phyloP scores from a whole-genome alignment of 2,113 vertebrate species.

The Hippocampus barbouri region DNA sequence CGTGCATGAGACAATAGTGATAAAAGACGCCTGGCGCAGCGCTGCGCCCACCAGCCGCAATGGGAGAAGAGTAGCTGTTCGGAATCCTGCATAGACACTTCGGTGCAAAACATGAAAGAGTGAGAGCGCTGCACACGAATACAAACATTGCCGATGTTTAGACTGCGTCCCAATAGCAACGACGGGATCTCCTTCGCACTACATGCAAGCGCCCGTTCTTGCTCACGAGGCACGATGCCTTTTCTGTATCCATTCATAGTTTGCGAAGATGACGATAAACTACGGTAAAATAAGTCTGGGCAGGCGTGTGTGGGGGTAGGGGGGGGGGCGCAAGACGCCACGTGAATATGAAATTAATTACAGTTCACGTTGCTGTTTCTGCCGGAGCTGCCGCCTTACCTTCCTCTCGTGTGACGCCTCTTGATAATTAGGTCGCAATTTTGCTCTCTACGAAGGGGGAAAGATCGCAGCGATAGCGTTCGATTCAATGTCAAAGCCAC shows the following conservation, averaged over 20 bases:
- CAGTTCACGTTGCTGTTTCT: background rate
- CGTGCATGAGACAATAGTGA: slow-evolving; percentile 11
- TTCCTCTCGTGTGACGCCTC: slow-evolving; percentile 17
- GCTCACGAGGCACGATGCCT: background rate
- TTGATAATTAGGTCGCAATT: slow-evolving; percentile 31
- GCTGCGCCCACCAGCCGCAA: slow-evolving; percentile 48
- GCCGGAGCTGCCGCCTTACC: slow-evolving; percentile 33
- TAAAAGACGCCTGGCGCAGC: slow-evolving; percentile 51
- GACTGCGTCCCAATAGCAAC: slow-evolving; percentile 10
- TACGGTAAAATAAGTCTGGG: slow-evolving; percentile 24
- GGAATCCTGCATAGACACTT: slow-evolving; percentile 13
- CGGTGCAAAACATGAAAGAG: slow-evolving; percentile 58
- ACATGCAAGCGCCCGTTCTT: slow-evolving; percentile 19
- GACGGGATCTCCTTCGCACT: slow-evolving; percentile 1
- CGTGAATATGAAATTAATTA: background rate
- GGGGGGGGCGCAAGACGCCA: background rate
- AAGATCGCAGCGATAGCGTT: slow-evolving; percentile 6
- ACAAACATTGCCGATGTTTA: slow-evolving; percentile 14
- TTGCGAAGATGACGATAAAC: slow-evolving; percentile 8
- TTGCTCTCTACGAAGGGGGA: background rate
- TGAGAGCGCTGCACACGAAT: slow-evolving; percentile 44
- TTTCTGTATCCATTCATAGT: background rate
- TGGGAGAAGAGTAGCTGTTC: slow-evolving; percentile 18
- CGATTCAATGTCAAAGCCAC: slow-evolving; percentile 40
- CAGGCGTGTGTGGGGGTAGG: too few relatives aligned